These are phyloP conservation scores for Zaprionus taronus DNA, from an alignment of 1,140 invertebrate species.

Conservation along the genomic window DNA sequence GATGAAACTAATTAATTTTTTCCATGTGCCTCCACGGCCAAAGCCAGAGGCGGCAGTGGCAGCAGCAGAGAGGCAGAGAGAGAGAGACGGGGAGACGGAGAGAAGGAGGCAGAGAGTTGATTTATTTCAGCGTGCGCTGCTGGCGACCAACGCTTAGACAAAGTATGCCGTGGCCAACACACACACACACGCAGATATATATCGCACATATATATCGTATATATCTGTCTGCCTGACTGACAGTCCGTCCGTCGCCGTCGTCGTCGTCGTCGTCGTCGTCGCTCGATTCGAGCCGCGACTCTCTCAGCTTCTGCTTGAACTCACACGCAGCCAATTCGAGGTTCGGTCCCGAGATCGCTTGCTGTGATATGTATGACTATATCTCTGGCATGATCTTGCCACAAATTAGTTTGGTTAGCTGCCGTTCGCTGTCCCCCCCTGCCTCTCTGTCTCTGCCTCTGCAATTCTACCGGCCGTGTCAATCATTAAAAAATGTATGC, in stretches of 20 bases:
- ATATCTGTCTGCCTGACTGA: conserved; percentile 35
- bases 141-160: conserved; percentile 78
- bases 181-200: conserved; percentile 56
- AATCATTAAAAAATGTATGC: conserved; percentile 53
- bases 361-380: conserved; percentile 79
- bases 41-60: too few species aligned
- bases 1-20: conserved; percentile 85
- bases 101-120: conserved; percentile 59
- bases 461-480: conserved; percentile 39
- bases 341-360: conserved; percentile 55
- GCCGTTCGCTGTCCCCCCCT: conserved; percentile 49
- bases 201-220: conserved; percentile 38
- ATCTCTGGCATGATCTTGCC: conserved; percentile 82
- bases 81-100: not conserved
- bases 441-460: conserved; percentile 11
- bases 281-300: too few species aligned
- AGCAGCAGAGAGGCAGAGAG: conserved; percentile 23
- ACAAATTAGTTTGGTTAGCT: conserved; percentile 83
- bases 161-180: conserved; percentile 47
- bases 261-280: too few species aligned
- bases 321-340: conserved; percentile 59
- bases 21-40: conserved; percentile 63
- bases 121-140: conserved; percentile 83
- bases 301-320: conserved; percentile 71
- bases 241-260: conserved; percentile 4